Base-by-base conservation (phyloP, 2,113 vertebrate species). In the Xyrauchen texanus region DNA sequence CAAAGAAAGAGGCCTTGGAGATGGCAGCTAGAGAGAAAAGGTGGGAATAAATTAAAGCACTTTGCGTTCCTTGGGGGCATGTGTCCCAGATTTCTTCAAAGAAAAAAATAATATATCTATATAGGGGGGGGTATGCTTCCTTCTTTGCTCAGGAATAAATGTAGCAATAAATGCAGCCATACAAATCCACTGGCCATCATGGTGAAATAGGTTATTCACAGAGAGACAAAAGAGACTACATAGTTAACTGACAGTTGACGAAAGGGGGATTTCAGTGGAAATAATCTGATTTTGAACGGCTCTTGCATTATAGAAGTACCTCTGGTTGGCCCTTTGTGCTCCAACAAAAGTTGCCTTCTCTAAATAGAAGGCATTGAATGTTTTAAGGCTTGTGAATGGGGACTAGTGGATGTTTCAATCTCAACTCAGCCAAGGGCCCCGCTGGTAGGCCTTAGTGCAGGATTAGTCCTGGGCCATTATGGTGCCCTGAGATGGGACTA, bases 41-140 rank as follows among this genome's bases (percentile, higher is more conserved):
- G 96, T 99, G 96, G 94, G 93, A 98, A 97, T 95, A 95, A 97
- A 99, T 96, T 96, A 95, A 97, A 96, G 95, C 91, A 95, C 93
- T 94, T 92, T 94, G 93, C 90, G 94, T 95, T 96, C 97, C 95
- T 97, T 86, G 92, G 96, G 95, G 97, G 95, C 95, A 94, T 96
- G 95, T 99, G 96, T 94, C 97, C 95, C 96, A 98, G 94, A 96
- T 98, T 96, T 92, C 93, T 93, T 89, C 86, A 83, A 88, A 89
- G 89, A 85, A 90, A 79, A 90, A 85, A 83, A 88, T 82, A 88
- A 85, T 81, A 86, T 34, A 34, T 34, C 21, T 34, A 34, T 34
- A 87, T 69, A 88, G 80, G 58, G 68, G 84, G 88, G 10, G 51
- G 53, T 66, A 76, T 76, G 49, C 57, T 60, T 78, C 64, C 85